phyloP scores from a whole-genome alignment of 1,140 invertebrate species.

The Whitmania pigra region DNA sequence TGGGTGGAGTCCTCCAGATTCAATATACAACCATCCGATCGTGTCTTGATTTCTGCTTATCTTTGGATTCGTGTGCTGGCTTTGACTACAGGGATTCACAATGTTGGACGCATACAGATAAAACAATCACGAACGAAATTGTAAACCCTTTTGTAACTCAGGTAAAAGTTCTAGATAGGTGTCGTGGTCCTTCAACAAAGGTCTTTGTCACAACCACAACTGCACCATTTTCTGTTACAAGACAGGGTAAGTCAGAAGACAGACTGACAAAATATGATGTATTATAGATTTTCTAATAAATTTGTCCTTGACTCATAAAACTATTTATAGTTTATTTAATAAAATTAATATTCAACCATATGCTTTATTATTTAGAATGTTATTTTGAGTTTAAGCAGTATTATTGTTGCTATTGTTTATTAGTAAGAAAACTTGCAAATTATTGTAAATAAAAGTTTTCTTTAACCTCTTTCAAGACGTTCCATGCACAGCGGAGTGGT shows the following conservation, averaged over 20 bases:
- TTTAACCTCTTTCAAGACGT: not conserved
- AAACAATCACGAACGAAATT: not conserved
- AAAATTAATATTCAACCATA: no score
- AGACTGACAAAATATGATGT: not conserved
- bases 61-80: not conserved
- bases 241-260: not conserved
- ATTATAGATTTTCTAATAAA: no score
- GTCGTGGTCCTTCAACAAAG: not conserved
- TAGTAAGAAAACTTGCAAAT: not conserved
- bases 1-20: not conserved
- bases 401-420: not conserved
- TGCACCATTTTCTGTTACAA: not conserved
- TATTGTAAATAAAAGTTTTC: not conserved
- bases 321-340: no score
- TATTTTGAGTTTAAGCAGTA: not conserved
- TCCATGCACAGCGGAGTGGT: not conserved
- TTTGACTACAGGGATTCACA: not conserved
- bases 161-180: slow-evolving; percentile 1
- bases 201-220: not conserved
- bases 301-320: no score
- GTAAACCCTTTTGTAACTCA: not conserved
- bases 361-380: slow-evolving; percentile 5
- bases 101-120: not conserved
- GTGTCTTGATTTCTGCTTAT: not conserved
- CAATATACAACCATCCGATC: not conserved